Percentiles rank a stretch among this genome's conserved stretches.
Evolutionary conservation across 92 coral and sea anemone genomes (phyloP).

Genomic region (Galaxea fascicularis): DNA sequence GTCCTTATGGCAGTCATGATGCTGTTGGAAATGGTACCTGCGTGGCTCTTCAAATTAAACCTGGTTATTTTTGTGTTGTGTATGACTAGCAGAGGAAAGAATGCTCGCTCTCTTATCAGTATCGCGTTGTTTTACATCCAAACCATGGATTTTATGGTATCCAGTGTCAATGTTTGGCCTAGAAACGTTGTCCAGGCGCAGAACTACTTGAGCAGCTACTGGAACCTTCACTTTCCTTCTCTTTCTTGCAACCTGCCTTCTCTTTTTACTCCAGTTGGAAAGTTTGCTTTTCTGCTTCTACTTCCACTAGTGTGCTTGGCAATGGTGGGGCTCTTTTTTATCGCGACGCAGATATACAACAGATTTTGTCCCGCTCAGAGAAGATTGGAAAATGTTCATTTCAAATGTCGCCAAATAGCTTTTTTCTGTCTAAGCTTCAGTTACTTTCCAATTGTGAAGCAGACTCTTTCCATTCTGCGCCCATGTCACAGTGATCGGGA

Average conservation of each 20-base stretch:
- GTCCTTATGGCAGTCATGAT: conserved; percentile 54
- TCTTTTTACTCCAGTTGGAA: conserved; percentile 69
- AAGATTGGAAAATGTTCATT: conserved; percentile 34
- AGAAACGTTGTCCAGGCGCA: conserved; percentile 56
- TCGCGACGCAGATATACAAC: conserved; percentile 35
- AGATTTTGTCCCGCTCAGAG: conserved; percentile 16
- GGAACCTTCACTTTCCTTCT: conserved; percentile 71
- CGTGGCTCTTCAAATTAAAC: conserved; percentile 65
- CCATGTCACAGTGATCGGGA: conserved; percentile 53
- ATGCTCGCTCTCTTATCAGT: conserved; percentile 56
- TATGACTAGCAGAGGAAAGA: conserved; percentile 57
- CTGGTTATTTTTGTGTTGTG: conserved; percentile 62
- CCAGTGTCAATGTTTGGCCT: conserved; percentile 80
- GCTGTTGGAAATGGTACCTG: conserved; percentile 64
- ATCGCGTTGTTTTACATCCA: conserved; percentile 78
- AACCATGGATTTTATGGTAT: conserved; percentile 76
- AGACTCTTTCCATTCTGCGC: conserved; percentile 60
- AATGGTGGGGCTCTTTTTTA: conserved; percentile 44
- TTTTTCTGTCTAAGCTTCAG: conserved; percentile 63
- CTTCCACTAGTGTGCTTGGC: conserved; percentile 58
- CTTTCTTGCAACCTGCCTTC: conserved; percentile 72
- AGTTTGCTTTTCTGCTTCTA: conserved; percentile 62
- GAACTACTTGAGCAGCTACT: conserved; percentile 72
- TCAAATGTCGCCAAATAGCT: conserved; percentile 63
- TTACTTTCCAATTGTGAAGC: conserved; percentile 83